Conservation (phyloP, 2,888 invertebrate species). For the Gnatocerus cornutus region DNA sequence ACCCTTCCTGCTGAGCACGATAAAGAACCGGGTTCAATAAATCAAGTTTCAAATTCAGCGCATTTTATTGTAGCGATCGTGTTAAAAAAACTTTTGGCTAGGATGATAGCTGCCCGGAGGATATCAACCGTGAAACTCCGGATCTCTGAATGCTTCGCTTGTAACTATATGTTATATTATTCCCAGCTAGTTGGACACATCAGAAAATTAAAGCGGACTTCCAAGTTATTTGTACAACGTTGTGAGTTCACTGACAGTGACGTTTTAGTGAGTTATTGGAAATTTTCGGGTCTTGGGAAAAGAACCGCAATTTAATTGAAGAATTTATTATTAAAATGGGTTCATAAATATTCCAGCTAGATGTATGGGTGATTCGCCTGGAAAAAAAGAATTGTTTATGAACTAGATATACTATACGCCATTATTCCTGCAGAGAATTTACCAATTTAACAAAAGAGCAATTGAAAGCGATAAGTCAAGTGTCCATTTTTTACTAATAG, state of each 20-base stretch:
- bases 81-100: conserved; percentile 34
- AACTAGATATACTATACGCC: too few species aligned
- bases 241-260: conserved; percentile 1
- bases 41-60: conserved; percentile 39
- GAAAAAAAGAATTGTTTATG: too few species aligned
- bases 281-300: not conserved
- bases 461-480: too few species aligned
- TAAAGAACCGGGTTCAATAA: conserved; percentile 27
- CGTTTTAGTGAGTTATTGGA: not conserved
- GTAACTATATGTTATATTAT: conserved; percentile 25
- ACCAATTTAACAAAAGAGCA: too few species aligned
- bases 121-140: conserved; percentile 42
- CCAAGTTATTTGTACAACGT: conserved; percentile 6
- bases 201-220: conserved; percentile 26
- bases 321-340: too few species aligned
- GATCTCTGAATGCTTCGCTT: conserved; percentile 22
- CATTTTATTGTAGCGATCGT: conserved; percentile 45
- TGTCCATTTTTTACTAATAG: too few species aligned
- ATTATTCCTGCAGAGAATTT: too few species aligned
- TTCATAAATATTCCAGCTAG: too few species aligned
- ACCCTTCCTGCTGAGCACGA: conserved; percentile 4
- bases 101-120: conserved; percentile 39
- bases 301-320: too few species aligned
- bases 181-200: conserved; percentile 23
- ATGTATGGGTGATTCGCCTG: too few species aligned